Percentiles rank a stretch among this genome's conserved stretches.
Evolutionary conservation across 2,113 vertebrate genomes (phyloP).

Genomic region (Tetrao urogallus): DNA sequence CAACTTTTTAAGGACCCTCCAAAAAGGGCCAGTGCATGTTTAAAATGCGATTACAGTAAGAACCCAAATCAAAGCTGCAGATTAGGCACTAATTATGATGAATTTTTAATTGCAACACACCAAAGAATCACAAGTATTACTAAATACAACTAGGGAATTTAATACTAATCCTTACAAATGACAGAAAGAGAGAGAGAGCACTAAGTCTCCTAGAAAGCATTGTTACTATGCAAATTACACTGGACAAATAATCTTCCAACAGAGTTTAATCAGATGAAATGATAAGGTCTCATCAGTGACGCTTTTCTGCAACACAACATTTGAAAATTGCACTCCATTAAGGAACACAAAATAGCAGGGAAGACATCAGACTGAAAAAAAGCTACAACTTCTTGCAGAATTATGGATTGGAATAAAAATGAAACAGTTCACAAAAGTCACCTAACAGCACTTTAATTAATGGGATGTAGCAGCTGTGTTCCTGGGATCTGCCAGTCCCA

Average conservation of each 20-base stretch:
- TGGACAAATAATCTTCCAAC: neutral
- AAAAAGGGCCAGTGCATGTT: neutral
- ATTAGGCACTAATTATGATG: constrained; percentile 41
- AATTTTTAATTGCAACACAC: constrained; percentile 56
- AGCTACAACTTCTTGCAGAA: neutral
- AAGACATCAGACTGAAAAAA: neutral
- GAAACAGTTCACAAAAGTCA: neutral
- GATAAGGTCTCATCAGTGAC: neutral
- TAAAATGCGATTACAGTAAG: constrained; percentile 63
- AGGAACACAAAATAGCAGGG: neutral
- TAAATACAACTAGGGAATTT: constrained; percentile 59
- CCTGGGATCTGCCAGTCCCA: neutral
- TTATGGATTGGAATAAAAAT: neutral
- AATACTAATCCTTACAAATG: constrained; percentile 63
- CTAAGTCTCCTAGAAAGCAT: constrained; percentile 25
- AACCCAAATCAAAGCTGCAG: constrained; percentile 60
- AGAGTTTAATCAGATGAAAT: constrained; percentile 18
- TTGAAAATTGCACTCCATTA: neutral
- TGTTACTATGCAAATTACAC: neutral
- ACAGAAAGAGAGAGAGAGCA: neutral
- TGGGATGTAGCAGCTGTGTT: neutral
- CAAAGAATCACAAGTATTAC: constrained; percentile 63
- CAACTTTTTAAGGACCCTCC: constrained; percentile 19
- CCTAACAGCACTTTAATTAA: neutral
- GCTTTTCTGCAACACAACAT: neutral